A percentile compares a stretch with the other conserved stretches of the same genome.
These are phyloP conservation scores for Erynnis tages DNA, from an alignment of 2,888 invertebrate species.

Conservation along the genomic window DNA sequence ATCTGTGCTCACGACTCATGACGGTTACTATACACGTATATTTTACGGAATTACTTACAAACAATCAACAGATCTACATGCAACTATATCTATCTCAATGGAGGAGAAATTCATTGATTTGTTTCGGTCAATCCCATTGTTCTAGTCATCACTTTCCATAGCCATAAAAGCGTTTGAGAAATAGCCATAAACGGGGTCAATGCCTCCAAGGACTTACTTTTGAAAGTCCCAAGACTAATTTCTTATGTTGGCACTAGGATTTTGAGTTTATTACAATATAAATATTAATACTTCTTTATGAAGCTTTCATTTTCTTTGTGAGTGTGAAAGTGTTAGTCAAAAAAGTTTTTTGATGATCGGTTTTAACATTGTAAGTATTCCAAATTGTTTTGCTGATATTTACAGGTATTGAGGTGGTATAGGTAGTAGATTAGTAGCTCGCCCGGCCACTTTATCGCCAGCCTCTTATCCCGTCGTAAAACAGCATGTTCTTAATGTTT, in stretches of 20 bases:
- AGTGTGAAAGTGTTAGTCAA: neutral
- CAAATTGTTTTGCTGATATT: too few species aligned
- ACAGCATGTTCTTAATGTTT: too few species aligned
- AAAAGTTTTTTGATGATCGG: too few species aligned
- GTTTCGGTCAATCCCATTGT: conserved; percentile 11
- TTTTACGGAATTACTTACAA: too few species aligned
- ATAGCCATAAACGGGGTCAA: conserved; percentile 8
- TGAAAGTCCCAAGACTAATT: conserved; percentile 1
- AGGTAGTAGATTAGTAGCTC: too few species aligned
- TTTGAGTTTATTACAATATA: neutral
- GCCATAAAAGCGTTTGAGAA: neutral
- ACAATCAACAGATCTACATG: too few species aligned
- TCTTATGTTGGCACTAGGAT: neutral
- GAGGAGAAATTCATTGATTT: conserved; percentile 16
- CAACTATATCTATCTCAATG: conserved; percentile 2
- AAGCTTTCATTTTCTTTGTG: neutral
- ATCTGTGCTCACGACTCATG: too few species aligned
- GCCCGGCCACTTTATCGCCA: too few species aligned
- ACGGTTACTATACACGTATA: too few species aligned
- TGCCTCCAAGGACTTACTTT: neutral
- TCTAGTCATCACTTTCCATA: conserved; percentile 20
- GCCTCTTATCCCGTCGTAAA: too few species aligned
- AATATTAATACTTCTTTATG: neutral
- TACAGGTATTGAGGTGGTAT: too few species aligned
- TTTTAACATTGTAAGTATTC: too few species aligned